These are phyloP conservation scores for Sinhomidia bicolor DNA, from an alignment of 2,888 invertebrate species.

Conservation along the genomic window DNA sequence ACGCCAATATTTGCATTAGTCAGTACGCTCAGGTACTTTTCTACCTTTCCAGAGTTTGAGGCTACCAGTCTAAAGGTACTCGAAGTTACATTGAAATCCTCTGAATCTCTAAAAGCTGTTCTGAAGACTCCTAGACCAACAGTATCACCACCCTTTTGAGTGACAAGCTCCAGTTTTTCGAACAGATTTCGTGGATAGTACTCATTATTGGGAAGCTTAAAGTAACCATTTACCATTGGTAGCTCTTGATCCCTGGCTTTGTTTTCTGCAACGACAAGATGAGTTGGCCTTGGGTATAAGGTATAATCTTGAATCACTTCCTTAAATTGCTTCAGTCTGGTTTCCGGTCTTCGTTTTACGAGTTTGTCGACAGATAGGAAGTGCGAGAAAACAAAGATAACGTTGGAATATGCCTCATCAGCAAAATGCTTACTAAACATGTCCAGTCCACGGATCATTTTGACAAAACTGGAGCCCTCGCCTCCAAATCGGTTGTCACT, in stretches of 20 bases:
- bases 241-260: constrained; percentile 47
- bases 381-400: constrained; percentile 71
- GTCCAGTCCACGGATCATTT: constrained; percentile 72
- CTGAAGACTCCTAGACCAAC: constrained; percentile 67
- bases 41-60: background rate
- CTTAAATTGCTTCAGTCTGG: constrained; percentile 21
- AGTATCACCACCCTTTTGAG: constrained; percentile 47
- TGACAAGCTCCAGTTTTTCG: constrained; percentile 60
- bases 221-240: constrained; percentile 69
- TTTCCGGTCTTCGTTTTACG: constrained; percentile 25
- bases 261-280: constrained; percentile 70
- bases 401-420: constrained; percentile 68
- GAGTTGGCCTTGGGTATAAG: constrained; percentile 61
- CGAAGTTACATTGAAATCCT: constrained; percentile 47
- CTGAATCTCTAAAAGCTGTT: constrained; percentile 52
- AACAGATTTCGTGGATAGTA: constrained; percentile 71
- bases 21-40: constrained; percentile 30
- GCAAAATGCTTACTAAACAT: constrained; percentile 50
- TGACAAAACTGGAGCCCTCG: constrained; percentile 55
- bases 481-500: constrained; percentile 72
- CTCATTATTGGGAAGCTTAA: constrained; percentile 67
- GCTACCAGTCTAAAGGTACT: background rate
- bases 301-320: constrained; percentile 55
- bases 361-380: constrained; percentile 51
- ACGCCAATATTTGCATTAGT: background rate